phyloP scores from a whole-genome alignment of 2,113 vertebrate genomes.

The Piaya cayana region DNA sequence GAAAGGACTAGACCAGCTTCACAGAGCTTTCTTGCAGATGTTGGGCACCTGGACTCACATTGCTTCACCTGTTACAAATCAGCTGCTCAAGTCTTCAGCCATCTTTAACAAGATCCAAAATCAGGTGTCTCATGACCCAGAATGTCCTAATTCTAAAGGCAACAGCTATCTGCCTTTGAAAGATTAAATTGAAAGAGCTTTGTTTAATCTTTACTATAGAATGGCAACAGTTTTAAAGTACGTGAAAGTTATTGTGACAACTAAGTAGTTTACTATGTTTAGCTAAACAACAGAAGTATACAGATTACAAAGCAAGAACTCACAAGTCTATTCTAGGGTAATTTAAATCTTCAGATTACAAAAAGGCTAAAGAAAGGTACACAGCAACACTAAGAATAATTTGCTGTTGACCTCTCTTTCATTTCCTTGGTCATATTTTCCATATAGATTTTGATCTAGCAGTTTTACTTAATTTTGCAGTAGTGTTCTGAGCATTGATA shows the following conservation, averaged over 20 bases:
- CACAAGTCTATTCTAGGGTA: rapidly evolving
- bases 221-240: not conserved
- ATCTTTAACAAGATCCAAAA: not conserved
- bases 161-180: not conserved
- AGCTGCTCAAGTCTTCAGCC: not conserved
- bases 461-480: not conserved
- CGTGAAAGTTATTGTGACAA: not conserved
- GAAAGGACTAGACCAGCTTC: not conserved
- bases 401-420: not conserved
- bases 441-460: not conserved
- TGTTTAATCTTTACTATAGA: not conserved
- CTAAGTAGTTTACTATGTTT: not conserved
- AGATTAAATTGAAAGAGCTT: not conserved
- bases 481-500: not conserved
- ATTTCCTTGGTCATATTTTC: not conserved
- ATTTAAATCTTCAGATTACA: not conserved
- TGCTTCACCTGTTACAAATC: not conserved
- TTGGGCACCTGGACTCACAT: rapidly evolving
- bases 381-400: not conserved
- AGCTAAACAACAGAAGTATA: not conserved
- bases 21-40: not conserved
- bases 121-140: not conserved
- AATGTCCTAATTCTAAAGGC: not conserved
- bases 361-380: not conserved
- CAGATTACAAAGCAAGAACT: not conserved